Conservation (phyloP, 1,140 invertebrate genomes). For the Pachypsylla venusta region DNA sequence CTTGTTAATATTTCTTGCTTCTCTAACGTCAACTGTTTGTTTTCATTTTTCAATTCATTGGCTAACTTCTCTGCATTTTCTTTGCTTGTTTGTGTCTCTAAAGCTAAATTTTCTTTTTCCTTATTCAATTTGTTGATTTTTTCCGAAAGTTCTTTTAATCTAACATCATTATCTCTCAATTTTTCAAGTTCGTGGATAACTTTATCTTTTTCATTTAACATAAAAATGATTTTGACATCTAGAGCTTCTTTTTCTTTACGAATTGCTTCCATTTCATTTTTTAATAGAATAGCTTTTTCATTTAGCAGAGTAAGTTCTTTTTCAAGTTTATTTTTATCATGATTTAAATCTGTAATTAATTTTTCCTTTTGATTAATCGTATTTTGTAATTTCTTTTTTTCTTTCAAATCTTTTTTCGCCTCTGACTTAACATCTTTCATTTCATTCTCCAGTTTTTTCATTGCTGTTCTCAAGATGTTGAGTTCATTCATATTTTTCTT, state of each 20-base stretch:
- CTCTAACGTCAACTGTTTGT: too few species aligned
- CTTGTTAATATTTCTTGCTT: too few species aligned
- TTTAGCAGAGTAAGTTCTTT: conserved; percentile 25
- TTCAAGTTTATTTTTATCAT: conserved; percentile 19
- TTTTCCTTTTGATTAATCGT: conserved; percentile 22
- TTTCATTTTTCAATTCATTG: too few species aligned
- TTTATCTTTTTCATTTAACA: neutral
- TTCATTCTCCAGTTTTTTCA: conserved; percentile 9
- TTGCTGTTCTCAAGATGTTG: neutral
- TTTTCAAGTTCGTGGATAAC: neutral
- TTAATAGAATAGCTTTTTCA: conserved; percentile 25
- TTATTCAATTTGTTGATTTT: neutral
- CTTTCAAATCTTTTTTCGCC: neutral
- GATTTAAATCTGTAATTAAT: conserved; percentile 17
- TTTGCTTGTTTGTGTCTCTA: too few species aligned
- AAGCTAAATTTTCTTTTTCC: too few species aligned
- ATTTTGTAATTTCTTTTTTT: conserved; percentile 13
- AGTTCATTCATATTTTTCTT: neutral
- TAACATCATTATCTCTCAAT: neutral
- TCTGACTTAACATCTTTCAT: neutral
- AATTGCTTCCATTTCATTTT: conserved; percentile 26
- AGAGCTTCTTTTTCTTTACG: conserved; percentile 18
- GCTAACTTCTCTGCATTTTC: too few species aligned
- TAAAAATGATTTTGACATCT: too few species aligned
- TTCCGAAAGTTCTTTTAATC: conserved; percentile 13